Conservation (phyloP, 2,113 vertebrate species). For the Maccullochella peelii region DNA sequence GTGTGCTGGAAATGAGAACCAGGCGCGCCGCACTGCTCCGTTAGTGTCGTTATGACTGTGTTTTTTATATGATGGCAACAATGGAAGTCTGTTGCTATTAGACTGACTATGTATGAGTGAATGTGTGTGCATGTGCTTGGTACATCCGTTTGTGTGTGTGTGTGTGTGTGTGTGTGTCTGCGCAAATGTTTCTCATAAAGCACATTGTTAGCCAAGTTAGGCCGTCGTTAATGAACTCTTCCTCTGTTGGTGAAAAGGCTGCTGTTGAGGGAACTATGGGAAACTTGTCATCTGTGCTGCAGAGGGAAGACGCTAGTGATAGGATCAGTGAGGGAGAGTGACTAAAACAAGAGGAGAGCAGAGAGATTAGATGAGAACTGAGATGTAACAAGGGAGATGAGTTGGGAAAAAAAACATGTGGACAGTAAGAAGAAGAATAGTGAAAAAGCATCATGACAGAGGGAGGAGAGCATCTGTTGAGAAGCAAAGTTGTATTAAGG, state of each 20-base stretch:
- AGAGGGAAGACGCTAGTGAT: constrained; percentile 20
- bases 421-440: constrained; percentile 9
- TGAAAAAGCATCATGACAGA: constrained; percentile 34
- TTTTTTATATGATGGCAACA: constrained; percentile 81
- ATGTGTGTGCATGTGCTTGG: constrained; percentile 48
- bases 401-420: constrained; percentile 3
- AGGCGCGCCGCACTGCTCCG: constrained; percentile 74
- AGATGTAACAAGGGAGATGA: constrained; percentile 13
- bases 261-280: constrained; percentile 73
- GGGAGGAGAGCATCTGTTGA: constrained; percentile 31
- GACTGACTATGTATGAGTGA: constrained; percentile 52
- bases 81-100: constrained; percentile 82
- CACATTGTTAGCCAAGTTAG: constrained; percentile 69
- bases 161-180: constrained; percentile 43
- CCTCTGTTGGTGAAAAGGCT: constrained; percentile 74
- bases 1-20: constrained; percentile 83
- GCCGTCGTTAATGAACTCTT: constrained; percentile 71
- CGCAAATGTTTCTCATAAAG: constrained; percentile 79
- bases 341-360: constrained; percentile 9
- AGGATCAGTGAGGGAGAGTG: background rate
- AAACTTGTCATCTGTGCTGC: constrained; percentile 54
- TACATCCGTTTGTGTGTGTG: constrained; percentile 57
- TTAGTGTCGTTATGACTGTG: constrained; percentile 80
- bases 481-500: constrained; percentile 40
- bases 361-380: background rate